Conservation (phyloP, 2,797 vertebrate species). For the Sebastes nivosus region DNA sequence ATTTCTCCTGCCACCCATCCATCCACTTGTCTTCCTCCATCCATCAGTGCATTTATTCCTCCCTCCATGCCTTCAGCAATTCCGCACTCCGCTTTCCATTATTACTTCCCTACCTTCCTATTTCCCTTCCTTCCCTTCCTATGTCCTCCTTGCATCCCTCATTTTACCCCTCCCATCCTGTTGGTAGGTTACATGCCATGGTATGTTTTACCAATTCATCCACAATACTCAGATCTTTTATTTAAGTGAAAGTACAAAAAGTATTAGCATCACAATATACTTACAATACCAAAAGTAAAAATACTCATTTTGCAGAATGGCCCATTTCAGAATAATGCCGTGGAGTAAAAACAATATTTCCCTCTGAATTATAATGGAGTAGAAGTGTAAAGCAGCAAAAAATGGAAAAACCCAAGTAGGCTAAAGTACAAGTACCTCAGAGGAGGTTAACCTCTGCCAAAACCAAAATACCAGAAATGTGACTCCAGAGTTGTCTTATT, state of each 20-base stretch:
- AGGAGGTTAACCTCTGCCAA: background rate
- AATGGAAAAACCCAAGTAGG: background rate
- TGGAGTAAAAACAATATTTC: background rate
- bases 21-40: conserved; percentile 49
- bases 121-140: conserved; percentile 19
- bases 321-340: too few species aligned
- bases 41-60: conserved; percentile 55
- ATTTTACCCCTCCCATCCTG: conserved; percentile 35
- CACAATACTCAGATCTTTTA: background rate
- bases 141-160: conserved; percentile 28
- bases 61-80: conserved; percentile 52
- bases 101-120: conserved; percentile 43
- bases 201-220: background rate
- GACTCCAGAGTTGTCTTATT: background rate
- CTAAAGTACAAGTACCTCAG: background rate
- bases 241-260: background rate
- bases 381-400: background rate
- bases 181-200: background rate
- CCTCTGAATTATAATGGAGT: background rate
- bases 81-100: conserved; percentile 47
- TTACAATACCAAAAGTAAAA: background rate
- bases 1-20: conserved; percentile 58
- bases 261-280: background rate
- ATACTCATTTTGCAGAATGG: background rate
- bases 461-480: background rate